A percentile compares a stretch with the other conserved stretches of the same genome.
phyloP scores from a whole-genome alignment of 2,888 invertebrate species.

The Machimus atricapillus region DNA sequence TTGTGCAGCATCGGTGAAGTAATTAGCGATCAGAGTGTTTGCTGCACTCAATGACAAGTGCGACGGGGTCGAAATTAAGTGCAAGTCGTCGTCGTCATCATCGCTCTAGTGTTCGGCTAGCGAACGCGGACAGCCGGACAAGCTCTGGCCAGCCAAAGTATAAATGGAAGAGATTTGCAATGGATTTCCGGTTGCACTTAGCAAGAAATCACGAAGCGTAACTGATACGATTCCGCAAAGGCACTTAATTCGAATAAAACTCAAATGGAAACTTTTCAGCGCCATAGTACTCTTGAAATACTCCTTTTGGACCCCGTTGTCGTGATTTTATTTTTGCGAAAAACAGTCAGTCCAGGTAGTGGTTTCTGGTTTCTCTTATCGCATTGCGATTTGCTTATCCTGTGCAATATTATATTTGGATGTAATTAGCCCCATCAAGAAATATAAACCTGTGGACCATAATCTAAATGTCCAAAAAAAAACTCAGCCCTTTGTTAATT shows the following conservation, averaged over 20 bases:
- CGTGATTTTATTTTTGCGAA: background rate
- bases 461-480: background rate
- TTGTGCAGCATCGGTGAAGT: background rate
- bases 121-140: background rate
- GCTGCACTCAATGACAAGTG: constrained; percentile 26
- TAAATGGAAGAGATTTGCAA: constrained; percentile 9
- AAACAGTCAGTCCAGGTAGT: background rate
- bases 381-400: background rate
- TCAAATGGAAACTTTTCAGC: constrained; percentile 19
- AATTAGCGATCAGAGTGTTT: constrained; percentile 27
- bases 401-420: background rate
- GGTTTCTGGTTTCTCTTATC: background rate
- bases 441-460: background rate
- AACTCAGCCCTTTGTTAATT: background rate
- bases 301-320: background rate
- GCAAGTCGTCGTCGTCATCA: background rate
- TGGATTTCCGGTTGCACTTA: constrained; percentile 39
- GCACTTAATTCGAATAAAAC: constrained; percentile 25
- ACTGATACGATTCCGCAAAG: constrained; percentile 30
- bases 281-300: background rate
- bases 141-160: background rate
- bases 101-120: background rate
- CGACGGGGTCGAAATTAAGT: constrained; percentile 16
- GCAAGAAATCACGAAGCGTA: constrained; percentile 28
- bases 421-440: background rate